Conservation (phyloP, 2,888 invertebrate species). For the Cantharis flavilabris region DNA sequence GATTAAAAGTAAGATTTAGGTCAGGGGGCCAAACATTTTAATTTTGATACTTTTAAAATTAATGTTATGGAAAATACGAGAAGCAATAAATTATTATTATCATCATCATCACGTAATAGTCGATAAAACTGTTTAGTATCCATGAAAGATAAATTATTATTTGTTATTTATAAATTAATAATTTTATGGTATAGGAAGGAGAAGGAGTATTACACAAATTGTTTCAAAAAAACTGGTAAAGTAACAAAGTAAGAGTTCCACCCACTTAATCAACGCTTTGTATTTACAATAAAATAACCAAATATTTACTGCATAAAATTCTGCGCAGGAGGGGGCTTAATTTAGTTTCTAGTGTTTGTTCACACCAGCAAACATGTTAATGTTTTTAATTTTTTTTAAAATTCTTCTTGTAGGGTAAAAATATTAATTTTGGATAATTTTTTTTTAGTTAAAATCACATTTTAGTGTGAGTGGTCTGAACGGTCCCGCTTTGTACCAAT, state of each 20-base stretch:
- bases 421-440: neutral
- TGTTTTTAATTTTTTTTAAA: neutral
- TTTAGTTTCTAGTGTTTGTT: neutral
- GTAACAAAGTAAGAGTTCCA: neutral
- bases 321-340: neutral
- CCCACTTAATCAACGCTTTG: neutral
- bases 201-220: too few species aligned
- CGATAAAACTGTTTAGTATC: too few species aligned
- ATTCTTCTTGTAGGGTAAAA: neutral
- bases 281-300: neutral
- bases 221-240: neutral
- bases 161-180: too few species aligned
- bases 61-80: too few species aligned
- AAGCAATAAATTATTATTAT: too few species aligned
- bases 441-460: neutral
- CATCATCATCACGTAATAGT: too few species aligned
- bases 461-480: neutral
- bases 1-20: too few species aligned
- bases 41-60: too few species aligned
- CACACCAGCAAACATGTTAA: neutral
- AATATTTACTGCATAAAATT: neutral
- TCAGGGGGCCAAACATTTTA: too few species aligned
- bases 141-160: too few species aligned
- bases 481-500: slow-evolving; percentile 11
- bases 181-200: too few species aligned